Conservation (phyloP, 2,113 vertebrate genomes). For the Chitala chitala region DNA sequence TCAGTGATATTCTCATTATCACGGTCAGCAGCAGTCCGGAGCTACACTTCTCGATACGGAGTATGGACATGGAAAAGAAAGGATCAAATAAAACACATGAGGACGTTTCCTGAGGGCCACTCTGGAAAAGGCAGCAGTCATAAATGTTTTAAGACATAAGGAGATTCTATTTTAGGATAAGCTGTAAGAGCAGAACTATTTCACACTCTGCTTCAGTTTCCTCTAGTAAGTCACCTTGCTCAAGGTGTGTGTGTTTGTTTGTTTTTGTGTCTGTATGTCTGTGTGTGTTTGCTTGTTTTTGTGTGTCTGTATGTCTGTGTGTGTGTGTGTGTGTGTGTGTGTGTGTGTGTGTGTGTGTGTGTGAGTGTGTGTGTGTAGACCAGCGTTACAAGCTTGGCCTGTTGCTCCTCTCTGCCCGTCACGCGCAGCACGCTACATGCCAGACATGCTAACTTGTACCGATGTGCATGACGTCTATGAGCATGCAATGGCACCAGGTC, state of each 20-base stretch:
- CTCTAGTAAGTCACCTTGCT: too few species aligned
- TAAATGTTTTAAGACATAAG: not conserved
- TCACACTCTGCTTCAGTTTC: not conserved
- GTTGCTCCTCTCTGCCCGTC: too few species aligned
- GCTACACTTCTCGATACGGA: not conserved
- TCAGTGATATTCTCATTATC: not conserved
- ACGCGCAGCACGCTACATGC: too few species aligned
- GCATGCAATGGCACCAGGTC: not conserved
- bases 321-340: too few species aligned
- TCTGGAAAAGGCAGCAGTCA: not conserved
- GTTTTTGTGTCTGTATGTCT: too few species aligned
- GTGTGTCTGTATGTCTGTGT: too few species aligned
- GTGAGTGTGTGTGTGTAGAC: too few species aligned
- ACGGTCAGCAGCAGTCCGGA: not conserved
- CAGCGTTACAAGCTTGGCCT: too few species aligned
- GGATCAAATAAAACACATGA: not conserved
- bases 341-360: too few species aligned
- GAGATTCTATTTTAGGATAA: not conserved
- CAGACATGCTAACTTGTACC: too few species aligned
- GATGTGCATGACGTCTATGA: too few species aligned
- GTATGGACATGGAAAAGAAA: not conserved
- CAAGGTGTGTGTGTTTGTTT: not conserved
- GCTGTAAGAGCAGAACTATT: not conserved
- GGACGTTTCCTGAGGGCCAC: not conserved
- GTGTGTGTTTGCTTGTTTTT: too few species aligned